phyloP scores from a whole-genome alignment of 2,888 invertebrate species.

The Zonitis immaculata region DNA sequence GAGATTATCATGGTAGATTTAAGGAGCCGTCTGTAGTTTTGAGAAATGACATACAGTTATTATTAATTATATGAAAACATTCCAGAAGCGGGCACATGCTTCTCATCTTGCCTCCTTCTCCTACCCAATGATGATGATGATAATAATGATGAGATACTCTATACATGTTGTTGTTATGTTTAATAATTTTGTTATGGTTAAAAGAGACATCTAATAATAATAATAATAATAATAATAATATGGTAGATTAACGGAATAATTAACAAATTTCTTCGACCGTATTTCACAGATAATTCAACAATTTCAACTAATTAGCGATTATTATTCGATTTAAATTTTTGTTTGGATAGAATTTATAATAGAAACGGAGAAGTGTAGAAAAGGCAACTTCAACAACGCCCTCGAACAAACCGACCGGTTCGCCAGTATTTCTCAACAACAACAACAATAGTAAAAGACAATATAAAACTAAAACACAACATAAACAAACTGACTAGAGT shows the following conservation, averaged over 20 bases:
- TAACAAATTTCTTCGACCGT: slow-evolving; percentile 23
- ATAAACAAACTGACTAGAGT: slow-evolving; percentile 40
- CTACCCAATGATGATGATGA: too few relatives aligned
- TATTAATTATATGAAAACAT: slow-evolving; percentile 37
- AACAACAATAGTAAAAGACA: slow-evolving; percentile 35
- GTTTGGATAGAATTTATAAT: too few relatives aligned
- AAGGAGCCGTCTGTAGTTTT: slow-evolving; percentile 40
- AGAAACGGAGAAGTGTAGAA: slow-evolving; percentile 6
- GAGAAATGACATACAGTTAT: slow-evolving; percentile 41
- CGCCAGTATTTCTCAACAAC: slow-evolving; percentile 7
- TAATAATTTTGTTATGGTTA: slow-evolving; percentile 4
- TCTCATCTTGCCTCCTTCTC: too few relatives aligned
- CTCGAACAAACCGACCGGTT: slow-evolving; percentile 9
- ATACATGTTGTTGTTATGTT: neutral
- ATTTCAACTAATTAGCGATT: too few relatives aligned
- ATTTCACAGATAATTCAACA: slow-evolving; percentile 25
- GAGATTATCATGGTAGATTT: slow-evolving; percentile 44
- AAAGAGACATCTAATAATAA: slow-evolving; percentile 3
- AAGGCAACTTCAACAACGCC: slow-evolving; percentile 9
- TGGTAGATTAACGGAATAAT: slow-evolving; percentile 24
- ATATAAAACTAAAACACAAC: slow-evolving; percentile 43
- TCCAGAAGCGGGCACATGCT: slow-evolving; percentile 12
- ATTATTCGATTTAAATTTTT: too few relatives aligned
- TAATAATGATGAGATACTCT: neutral
- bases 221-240: too few relatives aligned